These are phyloP conservation scores for Plagodis pulveraria DNA, from an alignment of 2,888 invertebrate genomes.

Conservation along the genomic window DNA sequence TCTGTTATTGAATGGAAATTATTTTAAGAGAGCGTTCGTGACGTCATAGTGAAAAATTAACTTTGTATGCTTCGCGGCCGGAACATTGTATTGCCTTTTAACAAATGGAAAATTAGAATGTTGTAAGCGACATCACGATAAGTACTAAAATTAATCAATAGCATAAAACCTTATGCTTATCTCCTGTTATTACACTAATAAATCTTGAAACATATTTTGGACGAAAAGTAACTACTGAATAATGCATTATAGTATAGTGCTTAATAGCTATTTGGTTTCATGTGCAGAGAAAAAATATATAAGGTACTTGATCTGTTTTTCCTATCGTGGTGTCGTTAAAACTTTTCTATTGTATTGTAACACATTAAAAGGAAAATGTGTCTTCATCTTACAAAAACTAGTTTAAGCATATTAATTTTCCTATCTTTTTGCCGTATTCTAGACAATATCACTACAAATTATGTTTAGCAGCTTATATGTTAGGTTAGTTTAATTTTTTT, in stretches of 20 bases:
- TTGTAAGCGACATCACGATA: constrained; percentile 1
- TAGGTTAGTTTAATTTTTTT: constrained; percentile 72
- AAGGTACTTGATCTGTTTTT: background rate
- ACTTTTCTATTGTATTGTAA: constrained; percentile 21
- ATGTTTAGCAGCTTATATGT: constrained; percentile 77
- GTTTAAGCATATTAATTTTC: constrained; percentile 26
- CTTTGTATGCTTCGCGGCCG: constrained; percentile 40
- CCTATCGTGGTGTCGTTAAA: constrained; percentile 9
- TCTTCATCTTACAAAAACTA: constrained; percentile 44
- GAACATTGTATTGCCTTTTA: constrained; percentile 34
- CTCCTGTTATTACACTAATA: no score
- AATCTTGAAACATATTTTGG: no score
- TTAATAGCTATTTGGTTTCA: no score
- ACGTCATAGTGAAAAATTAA: constrained; percentile 40
- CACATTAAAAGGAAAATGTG: constrained; percentile 20
- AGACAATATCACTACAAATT: constrained; percentile 52
- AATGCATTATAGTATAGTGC: no score
- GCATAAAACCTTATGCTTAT: no score
- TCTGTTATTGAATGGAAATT: constrained; percentile 83
- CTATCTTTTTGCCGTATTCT: constrained; percentile 44
- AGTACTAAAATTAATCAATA: background rate
- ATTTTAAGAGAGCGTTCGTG: constrained; percentile 67
- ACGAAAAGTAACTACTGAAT: no score
- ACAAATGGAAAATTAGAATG: constrained; percentile 28
- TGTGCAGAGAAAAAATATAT: background rate